Percentiles rank a stretch among this genome's conserved stretches.
Evolutionary conservation across 2,113 vertebrate genomes (phyloP).

Genomic region (Onychostoma macrolepis): DNA sequence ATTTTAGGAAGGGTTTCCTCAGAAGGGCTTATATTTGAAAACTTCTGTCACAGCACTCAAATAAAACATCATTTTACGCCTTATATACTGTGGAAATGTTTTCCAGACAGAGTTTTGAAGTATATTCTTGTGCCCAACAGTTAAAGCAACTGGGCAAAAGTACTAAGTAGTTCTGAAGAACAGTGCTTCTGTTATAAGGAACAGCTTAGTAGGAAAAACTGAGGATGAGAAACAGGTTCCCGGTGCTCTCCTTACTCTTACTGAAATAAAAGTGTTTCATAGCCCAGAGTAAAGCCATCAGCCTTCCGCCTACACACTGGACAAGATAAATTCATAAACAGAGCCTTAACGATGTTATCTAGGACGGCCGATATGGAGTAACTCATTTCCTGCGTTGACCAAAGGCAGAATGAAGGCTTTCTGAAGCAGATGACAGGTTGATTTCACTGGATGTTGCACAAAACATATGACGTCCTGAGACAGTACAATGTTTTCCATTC

Average conservation of each 20-base stretch:
- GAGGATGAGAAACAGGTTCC: not conserved
- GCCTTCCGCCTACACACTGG: slow-evolving; percentile 38
- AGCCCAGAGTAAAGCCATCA: slow-evolving; percentile 2
- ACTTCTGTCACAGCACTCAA: too few relatives aligned
- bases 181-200: not conserved
- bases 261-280: slow-evolving; percentile 30
- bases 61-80: too few relatives aligned
- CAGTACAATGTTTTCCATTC: not conserved
- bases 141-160: not conserved
- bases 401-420: slow-evolving; percentile 1
- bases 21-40: too few relatives aligned
- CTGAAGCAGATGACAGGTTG: slow-evolving; percentile 12
- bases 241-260: not conserved
- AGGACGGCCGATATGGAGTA: slow-evolving; percentile 40
- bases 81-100: too few relatives aligned
- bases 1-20: too few relatives aligned
- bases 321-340: slow-evolving; percentile 54
- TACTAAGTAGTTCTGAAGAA: slow-evolving; percentile 6
- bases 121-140: not conserved
- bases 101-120: too few relatives aligned
- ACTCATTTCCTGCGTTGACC: slow-evolving; percentile 43
- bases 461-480: not conserved
- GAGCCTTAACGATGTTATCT: slow-evolving; percentile 47
- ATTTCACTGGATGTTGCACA: not conserved
- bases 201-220: not conserved